Conservation (phyloP, 2,113 vertebrate species). For the Silurus glanis region DNA sequence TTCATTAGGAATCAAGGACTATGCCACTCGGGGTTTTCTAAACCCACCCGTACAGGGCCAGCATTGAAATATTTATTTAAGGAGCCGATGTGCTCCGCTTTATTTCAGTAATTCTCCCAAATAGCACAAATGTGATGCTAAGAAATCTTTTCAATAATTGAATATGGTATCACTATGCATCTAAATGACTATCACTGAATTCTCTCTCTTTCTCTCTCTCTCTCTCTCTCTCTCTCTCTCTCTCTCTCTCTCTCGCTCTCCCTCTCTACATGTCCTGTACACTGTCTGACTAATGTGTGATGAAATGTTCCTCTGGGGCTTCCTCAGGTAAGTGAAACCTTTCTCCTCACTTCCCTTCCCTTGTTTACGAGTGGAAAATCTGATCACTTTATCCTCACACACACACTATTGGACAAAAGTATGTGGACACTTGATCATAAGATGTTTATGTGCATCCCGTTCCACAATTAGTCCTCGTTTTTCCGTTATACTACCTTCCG, state of each 20-base stretch:
- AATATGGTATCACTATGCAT: neutral
- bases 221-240: neutral
- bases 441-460: too few relatives aligned
- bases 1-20: neutral
- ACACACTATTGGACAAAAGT: neutral
- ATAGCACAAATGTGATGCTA: constrained; percentile 26
- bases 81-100: neutral
- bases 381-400: neutral
- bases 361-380: neutral
- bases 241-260: neutral
- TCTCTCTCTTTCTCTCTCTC: neutral
- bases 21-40: neutral
- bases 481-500: too few relatives aligned
- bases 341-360: neutral
- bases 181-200: neutral
- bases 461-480: too few relatives aligned
- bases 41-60: neutral
- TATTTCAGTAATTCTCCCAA: constrained; percentile 32
- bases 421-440: too few relatives aligned
- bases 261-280: neutral
- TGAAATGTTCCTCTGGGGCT: neutral
- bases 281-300: neutral
- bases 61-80: neutral
- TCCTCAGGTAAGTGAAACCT: neutral
- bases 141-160: neutral